Evolutionary conservation across 2,888 invertebrate genomes (phyloP), one percentile per base, ranked within the genome.

Genomic region (Pedicia rivosa): DNA sequence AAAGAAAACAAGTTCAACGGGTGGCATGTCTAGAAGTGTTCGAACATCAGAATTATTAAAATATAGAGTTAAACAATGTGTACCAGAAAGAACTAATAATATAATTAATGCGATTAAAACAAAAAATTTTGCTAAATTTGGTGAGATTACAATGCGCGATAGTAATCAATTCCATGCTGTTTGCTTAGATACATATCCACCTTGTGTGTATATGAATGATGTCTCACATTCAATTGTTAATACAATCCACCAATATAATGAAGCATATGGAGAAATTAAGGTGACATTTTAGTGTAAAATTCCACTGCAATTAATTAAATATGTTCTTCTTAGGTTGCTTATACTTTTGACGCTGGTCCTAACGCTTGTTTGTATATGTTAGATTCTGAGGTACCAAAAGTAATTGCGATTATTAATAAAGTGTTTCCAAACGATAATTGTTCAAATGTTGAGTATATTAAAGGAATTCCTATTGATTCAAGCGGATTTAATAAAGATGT

Each of bases 281-380:
- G 80, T n/a, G n/a, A n/a, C n/a, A 30, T 30, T 28, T 12, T 14
- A 10, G 4, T 25, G 8, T 14, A 4, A 6, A 10, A n/a, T 19
- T 31, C 20, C 31, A 16, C 19, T 35, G 12, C 4, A 29, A 20
- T 4, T 16, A 4, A 22, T 24, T 16, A 32, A n/a, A n/a, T n/a
- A n/a, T n/a, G n/a, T n/a, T n/a, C n/a, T n/a, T n/a, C n/a, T n/a
- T n/a, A n/a, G n/a, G n/a, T 88, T 6, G 91, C 92, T 1, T 99
- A 99, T 56, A 95, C 97, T 12, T 98, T 90, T 66, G 98, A 98
- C 70, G 98, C 98, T 37, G 98, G 98, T 5, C 86, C 95, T 34
- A 98, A 98, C 66, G 90, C 90, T 4, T 92, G 90, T 56, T 60
- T 97, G 1, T 94, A 83, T 61, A 60, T 91, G 12, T 60, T 84